Base-by-base conservation (phyloP, 1,140 invertebrate genomes). In the Cyclargus thomasi region DNA sequence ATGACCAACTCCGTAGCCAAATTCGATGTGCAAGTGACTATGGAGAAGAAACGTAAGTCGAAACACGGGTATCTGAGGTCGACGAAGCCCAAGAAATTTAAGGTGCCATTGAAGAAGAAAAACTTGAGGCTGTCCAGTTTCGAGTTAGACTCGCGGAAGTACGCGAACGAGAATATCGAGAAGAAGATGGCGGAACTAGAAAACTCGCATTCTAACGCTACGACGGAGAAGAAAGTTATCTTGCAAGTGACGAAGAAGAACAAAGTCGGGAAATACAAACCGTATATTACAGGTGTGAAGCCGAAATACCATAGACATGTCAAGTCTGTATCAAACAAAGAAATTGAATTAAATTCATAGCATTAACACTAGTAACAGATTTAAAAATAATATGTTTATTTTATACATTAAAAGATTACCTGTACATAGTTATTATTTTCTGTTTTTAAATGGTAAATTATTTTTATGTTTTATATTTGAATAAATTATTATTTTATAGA, bases 81-180 rank as follows among this genome's bases (percentile, higher is more conserved):
- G 0, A 82, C 75, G 36, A 73, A 59, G 18, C 10, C 79, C 3
- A 89, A 89, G 70, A 89, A 86, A 59, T 89, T 80, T 39, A 87
- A 83, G 1, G 74, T 89, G n/a, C 86, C 86, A 0, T 71, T 89
- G 36, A 89, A 89, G 64, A 85, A 82, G 67, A 80, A 83, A 16
- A 89, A 74, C 35, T 86, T 89, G 85, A 89, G 83, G 59, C 57
- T 87, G 17, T 89, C 86, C 4, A 84, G 80, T 53, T 86, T 85
- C 36, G 86, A 89, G 67, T 74, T 84, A 11, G 72, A 83, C 14
- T 36, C 85, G 21, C 74, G 84, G 17, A 86, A 81, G 55, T 72
- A 75, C 2, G 75, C 80, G 17, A 79, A 78, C 11, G 80, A 78
- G 11, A 69, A 72, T 0, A 22, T 64, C 5, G 70, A n/a, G 71